Evolutionary conservation across 2,113 vertebrate species (phyloP).

Genomic region (Nesospiza acunhae): DNA sequence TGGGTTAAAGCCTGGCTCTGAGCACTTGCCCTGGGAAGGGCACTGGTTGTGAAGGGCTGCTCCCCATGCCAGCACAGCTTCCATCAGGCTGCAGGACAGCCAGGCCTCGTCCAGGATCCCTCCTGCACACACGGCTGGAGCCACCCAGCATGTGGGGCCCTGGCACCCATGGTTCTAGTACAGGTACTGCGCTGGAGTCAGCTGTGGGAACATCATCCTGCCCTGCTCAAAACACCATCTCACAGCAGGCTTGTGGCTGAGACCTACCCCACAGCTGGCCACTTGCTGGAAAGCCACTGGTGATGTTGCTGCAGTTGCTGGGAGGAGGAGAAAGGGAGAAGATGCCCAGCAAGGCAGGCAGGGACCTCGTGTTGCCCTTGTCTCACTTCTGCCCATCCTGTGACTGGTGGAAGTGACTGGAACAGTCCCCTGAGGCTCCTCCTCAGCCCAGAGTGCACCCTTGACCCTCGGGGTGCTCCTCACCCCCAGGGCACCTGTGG

Average conservation of each 20-base stretch:
- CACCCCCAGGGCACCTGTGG: too few relatives aligned
- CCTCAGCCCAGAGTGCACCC: neutral
- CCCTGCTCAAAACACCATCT: neutral
- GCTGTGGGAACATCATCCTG: too few relatives aligned
- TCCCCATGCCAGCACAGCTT: fast-evolving
- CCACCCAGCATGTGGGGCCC: fast-evolving
- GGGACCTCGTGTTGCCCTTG: fast-evolving
- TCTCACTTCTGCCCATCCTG: neutral
- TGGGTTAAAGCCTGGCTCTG: neutral
- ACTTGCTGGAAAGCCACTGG: neutral
- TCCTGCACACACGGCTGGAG: neutral
- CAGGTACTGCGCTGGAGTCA: fast-evolving
- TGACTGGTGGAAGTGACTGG: too few relatives aligned
- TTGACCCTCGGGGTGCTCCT: neutral
- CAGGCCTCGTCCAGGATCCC: fast-evolving
- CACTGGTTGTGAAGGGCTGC: neutral
- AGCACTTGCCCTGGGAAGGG: neutral
- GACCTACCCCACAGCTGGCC: neutral
- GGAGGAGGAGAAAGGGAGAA: neutral
- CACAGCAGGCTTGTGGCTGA: neutral
- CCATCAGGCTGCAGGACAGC: neutral
- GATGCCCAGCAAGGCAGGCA: neutral
- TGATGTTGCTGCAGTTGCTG: neutral
- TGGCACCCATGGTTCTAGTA: neutral
- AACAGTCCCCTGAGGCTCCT: neutral